Percentiles rank a stretch among this genome's conserved stretches.
Evolutionary conservation across 2,797 vertebrate species (phyloP).

Genomic region (Tragelaphus oryx): DNA sequence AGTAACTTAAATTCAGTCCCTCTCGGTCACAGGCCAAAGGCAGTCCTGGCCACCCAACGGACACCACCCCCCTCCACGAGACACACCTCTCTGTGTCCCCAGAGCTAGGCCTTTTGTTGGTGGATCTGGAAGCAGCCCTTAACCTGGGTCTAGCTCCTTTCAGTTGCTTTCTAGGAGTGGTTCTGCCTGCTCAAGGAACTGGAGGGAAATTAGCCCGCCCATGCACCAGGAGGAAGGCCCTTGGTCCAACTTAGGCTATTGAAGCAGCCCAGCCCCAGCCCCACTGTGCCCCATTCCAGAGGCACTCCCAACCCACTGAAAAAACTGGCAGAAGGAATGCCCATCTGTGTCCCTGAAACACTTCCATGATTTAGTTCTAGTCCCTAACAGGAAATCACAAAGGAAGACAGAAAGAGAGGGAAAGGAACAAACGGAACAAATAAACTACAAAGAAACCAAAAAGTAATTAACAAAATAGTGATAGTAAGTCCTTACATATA

Average conservation of each 20-base stretch:
- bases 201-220: background rate
- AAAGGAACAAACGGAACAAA: background rate
- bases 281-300: background rate
- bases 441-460: background rate
- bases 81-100: too few relatives aligned
- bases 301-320: background rate
- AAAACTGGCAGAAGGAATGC: background rate
- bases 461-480: background rate
- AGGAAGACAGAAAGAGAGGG: background rate
- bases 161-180: background rate
- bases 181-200: background rate
- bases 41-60: background rate
- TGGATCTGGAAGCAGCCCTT: background rate
- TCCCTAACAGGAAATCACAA: background rate
- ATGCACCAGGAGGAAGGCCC: background rate
- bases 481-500: background rate
- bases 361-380: background rate
- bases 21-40: background rate
- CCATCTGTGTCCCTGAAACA: background rate
- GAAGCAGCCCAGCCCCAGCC: background rate
- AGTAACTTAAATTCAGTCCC: background rate
- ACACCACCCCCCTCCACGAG: accelerated
- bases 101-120: background rate
- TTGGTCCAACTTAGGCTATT: background rate
- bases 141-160: background rate